A percentile compares a stretch with the other conserved stretches of the same genome.
Conservation (phyloP, 2,888 invertebrate genomes). For the Salpingus planirostris region DNA sequence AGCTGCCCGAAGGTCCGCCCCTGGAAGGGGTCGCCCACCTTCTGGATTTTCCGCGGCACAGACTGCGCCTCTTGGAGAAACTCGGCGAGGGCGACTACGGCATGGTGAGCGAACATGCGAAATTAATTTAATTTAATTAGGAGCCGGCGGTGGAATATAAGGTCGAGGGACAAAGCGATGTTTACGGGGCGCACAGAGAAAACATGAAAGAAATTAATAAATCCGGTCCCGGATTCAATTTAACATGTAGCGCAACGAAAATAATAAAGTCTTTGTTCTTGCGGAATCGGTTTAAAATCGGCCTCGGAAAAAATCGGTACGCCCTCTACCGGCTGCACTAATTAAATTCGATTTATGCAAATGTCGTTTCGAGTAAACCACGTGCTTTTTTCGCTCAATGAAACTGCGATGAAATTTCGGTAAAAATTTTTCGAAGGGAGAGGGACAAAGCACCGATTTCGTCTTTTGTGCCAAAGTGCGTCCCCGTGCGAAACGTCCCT, state of each 20-base stretch:
- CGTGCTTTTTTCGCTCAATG: constrained; percentile 10
- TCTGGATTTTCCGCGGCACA: constrained; percentile 74
- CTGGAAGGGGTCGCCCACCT: constrained; percentile 59
- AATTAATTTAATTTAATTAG: constrained; percentile 14
- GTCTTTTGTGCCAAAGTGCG: constrained; percentile 8
- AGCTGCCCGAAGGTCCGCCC: constrained; percentile 61
- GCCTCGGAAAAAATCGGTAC: too few relatives aligned
- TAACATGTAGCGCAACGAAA: constrained; percentile 5
- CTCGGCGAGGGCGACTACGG: constrained; percentile 84
- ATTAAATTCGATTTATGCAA: constrained; percentile 16
- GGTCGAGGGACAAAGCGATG: constrained; percentile 9
- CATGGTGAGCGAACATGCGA: constrained; percentile 51
- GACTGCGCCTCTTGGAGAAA: constrained; percentile 73
- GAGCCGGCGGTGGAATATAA: constrained; percentile 3
- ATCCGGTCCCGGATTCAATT: constrained; percentile 11
- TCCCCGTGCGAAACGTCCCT: constrained; percentile 7
- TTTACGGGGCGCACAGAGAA: constrained; percentile 6
- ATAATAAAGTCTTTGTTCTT: too few relatives aligned
- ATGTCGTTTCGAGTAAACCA: constrained; percentile 9
- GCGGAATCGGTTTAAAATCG: too few relatives aligned
- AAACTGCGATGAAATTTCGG: constrained; percentile 11
- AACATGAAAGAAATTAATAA: constrained; percentile 12
- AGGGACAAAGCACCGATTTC: constrained; percentile 4
- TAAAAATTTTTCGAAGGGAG: not conserved
- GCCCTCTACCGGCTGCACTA: too few relatives aligned